A percentile compares a stretch with the other conserved stretches of the same genome.
Conservation (phyloP, 2,113 vertebrate species). For the Silurus meridionalis region DNA sequence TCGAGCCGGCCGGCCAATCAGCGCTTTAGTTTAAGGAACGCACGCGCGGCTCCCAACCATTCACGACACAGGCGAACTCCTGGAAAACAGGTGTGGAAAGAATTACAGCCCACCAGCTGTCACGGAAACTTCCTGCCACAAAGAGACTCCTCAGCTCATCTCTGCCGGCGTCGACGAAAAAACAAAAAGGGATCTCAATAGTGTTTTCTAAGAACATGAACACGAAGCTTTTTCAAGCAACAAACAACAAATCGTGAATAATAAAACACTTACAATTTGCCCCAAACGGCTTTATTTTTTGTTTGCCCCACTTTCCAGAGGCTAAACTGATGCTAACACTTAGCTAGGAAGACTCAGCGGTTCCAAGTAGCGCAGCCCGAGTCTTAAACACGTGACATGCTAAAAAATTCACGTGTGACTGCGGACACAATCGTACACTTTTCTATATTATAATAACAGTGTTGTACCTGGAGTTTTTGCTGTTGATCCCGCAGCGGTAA, state of each 20-base stretch:
- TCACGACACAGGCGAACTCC: too few species aligned
- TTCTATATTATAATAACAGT: background rate
- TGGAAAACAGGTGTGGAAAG: background rate
- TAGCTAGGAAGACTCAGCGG: slow-evolving; percentile 41
- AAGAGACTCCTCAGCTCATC: background rate
- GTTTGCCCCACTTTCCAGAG: slow-evolving; percentile 22
- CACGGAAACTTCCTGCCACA: slow-evolving; percentile 53
- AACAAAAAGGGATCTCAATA: too few species aligned
- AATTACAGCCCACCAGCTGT: slow-evolving; percentile 6
- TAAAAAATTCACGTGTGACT: background rate
- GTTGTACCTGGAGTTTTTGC: slow-evolving; percentile 29
- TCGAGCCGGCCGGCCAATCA: background rate
- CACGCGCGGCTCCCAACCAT: background rate
- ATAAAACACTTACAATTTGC: background rate
- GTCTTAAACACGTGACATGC: background rate
- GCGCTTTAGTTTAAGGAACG: background rate
- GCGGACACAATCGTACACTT: background rate
- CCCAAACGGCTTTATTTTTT: background rate
- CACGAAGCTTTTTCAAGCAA: background rate
- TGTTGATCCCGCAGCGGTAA: slow-evolving; percentile 56
- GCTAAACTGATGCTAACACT: slow-evolving; percentile 47
- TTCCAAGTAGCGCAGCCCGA: background rate
- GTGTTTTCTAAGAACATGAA: background rate
- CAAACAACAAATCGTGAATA: background rate
- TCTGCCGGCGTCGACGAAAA: slow-evolving; percentile 35